Conservation (phyloP, 2,113 vertebrate species). For the Xerus inauris region DNA sequence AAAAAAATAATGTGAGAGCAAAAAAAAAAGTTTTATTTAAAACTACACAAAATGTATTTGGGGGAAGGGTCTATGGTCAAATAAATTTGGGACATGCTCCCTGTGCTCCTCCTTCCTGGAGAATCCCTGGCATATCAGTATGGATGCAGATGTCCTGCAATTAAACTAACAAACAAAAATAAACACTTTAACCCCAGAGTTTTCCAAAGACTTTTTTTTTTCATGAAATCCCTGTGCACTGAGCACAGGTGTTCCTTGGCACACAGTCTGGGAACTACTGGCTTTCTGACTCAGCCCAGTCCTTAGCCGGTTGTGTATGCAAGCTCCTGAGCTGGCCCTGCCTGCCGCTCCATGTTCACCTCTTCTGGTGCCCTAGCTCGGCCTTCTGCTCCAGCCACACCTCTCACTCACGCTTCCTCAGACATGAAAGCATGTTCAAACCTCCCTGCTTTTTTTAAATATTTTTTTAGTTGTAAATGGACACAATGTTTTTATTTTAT, state of each 20-base stretch:
- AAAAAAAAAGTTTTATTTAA: neutral
- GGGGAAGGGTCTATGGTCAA: neutral
- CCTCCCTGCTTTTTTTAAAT: neutral
- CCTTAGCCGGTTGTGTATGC: neutral
- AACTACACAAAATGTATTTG: neutral
- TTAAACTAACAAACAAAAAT: neutral
- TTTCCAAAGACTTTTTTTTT: neutral
- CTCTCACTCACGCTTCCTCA: neutral
- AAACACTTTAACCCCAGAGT: neutral
- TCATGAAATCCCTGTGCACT: neutral
- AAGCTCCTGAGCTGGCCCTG: neutral
- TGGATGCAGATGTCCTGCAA: neutral
- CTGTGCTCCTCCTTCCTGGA: neutral
- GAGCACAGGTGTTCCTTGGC: neutral
- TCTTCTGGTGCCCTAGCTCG: neutral
- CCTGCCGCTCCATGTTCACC: neutral
- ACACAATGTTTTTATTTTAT: too few species aligned
- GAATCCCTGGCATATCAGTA: neutral
- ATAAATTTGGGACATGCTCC: neutral
- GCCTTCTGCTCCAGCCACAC: neutral
- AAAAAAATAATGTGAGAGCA: too few species aligned
- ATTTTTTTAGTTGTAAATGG: too few species aligned
- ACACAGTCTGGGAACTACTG: neutral
- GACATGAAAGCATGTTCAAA: fast-evolving
- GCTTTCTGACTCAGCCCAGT: neutral